Base-by-base conservation (phyloP, 2,113 vertebrate genomes). In the Bombycilla garrulus region DNA sequence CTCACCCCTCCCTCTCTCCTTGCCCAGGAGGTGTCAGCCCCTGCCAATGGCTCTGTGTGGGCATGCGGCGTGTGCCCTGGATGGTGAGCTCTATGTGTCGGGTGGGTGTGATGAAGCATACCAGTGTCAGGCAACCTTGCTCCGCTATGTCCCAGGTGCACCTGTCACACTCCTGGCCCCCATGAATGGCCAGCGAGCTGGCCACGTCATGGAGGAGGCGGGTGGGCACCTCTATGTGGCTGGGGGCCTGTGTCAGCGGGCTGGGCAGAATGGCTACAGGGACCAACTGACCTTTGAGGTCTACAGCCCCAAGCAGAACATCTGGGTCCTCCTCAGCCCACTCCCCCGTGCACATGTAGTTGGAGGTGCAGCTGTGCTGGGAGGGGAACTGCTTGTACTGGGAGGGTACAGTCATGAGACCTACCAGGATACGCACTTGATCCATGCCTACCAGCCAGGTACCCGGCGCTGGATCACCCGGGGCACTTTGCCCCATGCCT, bases 391-490 rank as follows among this genome's bases (percentile, higher is more conserved):
- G 13, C 95, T 98, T 2, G 58, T 98, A 5, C 67, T 98, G 72
- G 98, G 98, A 11, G 98, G 98, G 35, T 98, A 98, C 38, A 98
- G 98, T 42, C 97, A 97, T 20, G 96, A 97, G 18, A 98, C 98
- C 14, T 98, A 97, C 2, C 95, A 93, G 45, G 96, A 98, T 38
- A 98, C 97, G 0, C 97, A 98, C 58, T 74, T 98, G 84, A 96
- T 98, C 71, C 98, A 98, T 0, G 97, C 98, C 69, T 98, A 98
- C 48, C 97, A 96, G 70, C 98, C 98, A 0, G 97, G 91, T 16
- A 67, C 87, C 16, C 95, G 95, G 53, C 96, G 98, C 35, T 98
- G 98, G 98, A 96, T 98, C 47, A 98, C 96, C 12, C 89, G 98
- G 8, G 98, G 98, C 58, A 96, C 97, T 19, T 92, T 98, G 90